These are phyloP conservation scores for Tinamus major DNA, from an alignment of 2,797 vertebrate species.

Conservation along the genomic window DNA sequence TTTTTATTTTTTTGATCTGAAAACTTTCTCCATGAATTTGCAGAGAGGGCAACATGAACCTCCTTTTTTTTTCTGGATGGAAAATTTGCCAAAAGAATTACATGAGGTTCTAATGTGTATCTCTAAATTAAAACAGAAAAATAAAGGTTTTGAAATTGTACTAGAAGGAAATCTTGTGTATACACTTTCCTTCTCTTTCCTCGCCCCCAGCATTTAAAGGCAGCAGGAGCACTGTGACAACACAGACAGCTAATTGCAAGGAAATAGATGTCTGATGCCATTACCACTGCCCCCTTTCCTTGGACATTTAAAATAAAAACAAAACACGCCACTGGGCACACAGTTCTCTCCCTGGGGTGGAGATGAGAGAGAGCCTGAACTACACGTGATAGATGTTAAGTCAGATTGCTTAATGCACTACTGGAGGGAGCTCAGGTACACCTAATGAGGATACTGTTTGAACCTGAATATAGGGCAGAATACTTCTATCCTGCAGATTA, in stretches of 20 bases:
- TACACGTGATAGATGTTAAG: slow-evolving; percentile 59
- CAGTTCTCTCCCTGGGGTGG: slow-evolving; percentile 62
- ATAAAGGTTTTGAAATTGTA: background rate
- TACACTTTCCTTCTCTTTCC: background rate
- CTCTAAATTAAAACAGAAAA: background rate
- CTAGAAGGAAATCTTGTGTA: slow-evolving; percentile 40
- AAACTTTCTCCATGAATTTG: background rate
- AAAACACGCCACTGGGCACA: slow-evolving; percentile 57
- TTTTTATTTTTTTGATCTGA: background rate
- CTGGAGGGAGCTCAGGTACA: slow-evolving; percentile 45
- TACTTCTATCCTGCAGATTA: background rate
- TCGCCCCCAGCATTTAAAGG: slow-evolving; percentile 49
- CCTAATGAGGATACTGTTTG: slow-evolving; percentile 28
- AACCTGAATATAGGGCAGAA: background rate
- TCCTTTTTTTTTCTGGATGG: background rate
- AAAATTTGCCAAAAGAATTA: background rate
- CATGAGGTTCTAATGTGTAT: background rate
- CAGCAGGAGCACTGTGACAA: slow-evolving; percentile 55
- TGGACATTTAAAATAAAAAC: slow-evolving; percentile 67
- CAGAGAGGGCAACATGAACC: background rate
- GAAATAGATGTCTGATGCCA: slow-evolving; percentile 67
- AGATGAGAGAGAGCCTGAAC: slow-evolving; percentile 46
- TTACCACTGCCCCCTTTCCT: slow-evolving; percentile 56
- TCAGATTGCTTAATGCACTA: slow-evolving; percentile 56
- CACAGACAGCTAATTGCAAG: slow-evolving; percentile 68